Evolutionary conservation across 2,113 vertebrate species (phyloP), one percentile per base, ranked within the genome.

Genomic region (Anhinga rufa): DNA sequence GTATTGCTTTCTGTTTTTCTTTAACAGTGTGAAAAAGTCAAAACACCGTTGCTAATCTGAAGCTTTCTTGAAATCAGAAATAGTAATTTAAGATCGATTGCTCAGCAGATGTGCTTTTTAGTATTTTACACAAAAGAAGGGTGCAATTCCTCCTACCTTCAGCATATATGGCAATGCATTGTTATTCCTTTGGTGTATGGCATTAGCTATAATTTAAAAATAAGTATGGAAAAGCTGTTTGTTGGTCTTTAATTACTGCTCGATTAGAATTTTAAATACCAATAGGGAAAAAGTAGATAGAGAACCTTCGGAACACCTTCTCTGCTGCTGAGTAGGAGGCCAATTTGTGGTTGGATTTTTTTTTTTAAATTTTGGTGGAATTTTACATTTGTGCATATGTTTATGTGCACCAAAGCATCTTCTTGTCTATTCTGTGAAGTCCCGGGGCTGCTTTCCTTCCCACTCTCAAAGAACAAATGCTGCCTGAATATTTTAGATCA

Each of bases 21-120:
- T 93, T 94, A 92, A 58, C 75, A 83, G 88, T 93, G 79, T 95
- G 83, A 91, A 65, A 76, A 93, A 96, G 46, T 87, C 82, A 90
- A 65, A 97, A 80, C 57, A 94, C 16, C 31, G 20, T 97, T 93
- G 81, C 66, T 96, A 96, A 97, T 96, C 82, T 79, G 65, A 94
- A 97, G 49, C 58, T 92, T 94, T 97, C 86, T 80, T 97, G 90
- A 88, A 90, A 82, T 83, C 79, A 92, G 95, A 97, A 98, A 96
- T 79, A 95, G 93, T 95, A 96, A 96, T 96, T 96, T 97, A 94
- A 97, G 86, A 95, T 84, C 44, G 66, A 17, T 85, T 94, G 75
- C 77, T 80, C 88, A 91, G 72, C 82, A 97, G 86, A 96, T 96
- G 79, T 97, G 84, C 40, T 96, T 97, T 97, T 95, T 93, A 86